Evolutionary conservation across 2,113 vertebrate species (phyloP).

Genomic region (Saccopteryx leptura): DNA sequence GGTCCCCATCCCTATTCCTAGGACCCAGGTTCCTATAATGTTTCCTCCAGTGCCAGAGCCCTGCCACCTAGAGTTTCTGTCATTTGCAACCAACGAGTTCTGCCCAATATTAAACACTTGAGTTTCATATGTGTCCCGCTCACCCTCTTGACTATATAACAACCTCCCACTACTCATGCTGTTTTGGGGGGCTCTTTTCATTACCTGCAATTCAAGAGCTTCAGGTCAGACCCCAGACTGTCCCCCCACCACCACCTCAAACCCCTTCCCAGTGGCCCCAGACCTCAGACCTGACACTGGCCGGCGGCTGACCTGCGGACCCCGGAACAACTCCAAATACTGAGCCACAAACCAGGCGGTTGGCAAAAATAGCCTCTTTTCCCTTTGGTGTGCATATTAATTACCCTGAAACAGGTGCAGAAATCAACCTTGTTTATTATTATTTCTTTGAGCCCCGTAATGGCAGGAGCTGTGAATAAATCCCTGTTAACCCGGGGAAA

Average conservation of each 20-base stretch:
- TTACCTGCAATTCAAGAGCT: too few relatives aligned
- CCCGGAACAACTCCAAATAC: constrained; percentile 25
- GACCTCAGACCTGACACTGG: background rate
- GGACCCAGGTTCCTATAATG: background rate
- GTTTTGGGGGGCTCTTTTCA: background rate
- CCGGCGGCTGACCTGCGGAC: background rate
- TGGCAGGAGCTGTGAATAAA: constrained; percentile 87
- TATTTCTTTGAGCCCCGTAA: constrained; percentile 86
- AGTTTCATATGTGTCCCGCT: background rate
- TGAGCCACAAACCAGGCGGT: background rate
- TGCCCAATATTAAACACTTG: background rate
- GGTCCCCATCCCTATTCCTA: background rate
- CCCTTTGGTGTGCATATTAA: constrained; percentile 86
- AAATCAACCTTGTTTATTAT: constrained; percentile 88
- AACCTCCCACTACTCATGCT: background rate
- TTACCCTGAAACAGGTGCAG: constrained; percentile 87
- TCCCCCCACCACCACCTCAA: too few relatives aligned
- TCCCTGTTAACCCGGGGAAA: constrained; percentile 88
- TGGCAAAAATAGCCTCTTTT: constrained; percentile 72
- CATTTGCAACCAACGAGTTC: background rate
- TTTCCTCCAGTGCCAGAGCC: background rate
- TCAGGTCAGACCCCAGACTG: background rate
- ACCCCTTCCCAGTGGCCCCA: background rate
- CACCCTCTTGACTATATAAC: background rate
- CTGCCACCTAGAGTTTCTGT: background rate